These are phyloP conservation scores for Galemys pyrenaicus DNA, from an alignment of 2,113 vertebrate genomes.

Conservation along the genomic window DNA sequence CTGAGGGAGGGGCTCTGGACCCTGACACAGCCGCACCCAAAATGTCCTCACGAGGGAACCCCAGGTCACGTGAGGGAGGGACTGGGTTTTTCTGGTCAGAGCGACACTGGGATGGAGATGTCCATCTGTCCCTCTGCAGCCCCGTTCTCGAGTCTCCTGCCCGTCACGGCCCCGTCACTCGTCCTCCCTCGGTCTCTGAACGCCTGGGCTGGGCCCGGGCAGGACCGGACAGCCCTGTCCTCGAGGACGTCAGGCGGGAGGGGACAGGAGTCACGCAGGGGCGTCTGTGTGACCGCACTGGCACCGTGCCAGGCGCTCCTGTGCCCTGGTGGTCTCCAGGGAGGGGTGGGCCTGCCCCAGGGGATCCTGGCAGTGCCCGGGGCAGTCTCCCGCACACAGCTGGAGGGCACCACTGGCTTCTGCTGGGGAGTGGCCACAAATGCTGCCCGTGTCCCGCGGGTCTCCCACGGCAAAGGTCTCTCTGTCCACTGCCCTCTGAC, in stretches of 20 bases:
- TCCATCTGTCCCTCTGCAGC: neutral
- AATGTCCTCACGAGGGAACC: neutral
- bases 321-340: accelerated
- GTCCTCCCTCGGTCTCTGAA: accelerated
- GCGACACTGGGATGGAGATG: neutral
- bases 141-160: neutral
- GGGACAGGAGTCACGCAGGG: neutral
- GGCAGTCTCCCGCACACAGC: neutral
- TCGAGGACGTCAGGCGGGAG: neutral
- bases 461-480: neutral
- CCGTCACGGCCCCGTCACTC: too few relatives aligned
- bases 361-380: neutral
- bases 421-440: neutral
- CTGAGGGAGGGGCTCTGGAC: neutral
- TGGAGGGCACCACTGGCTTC: neutral
- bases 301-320: accelerated
- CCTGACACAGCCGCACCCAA: neutral
- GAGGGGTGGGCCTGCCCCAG: neutral
- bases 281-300: accelerated
- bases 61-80: neutral
- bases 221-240: neutral
- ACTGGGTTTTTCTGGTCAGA: neutral
- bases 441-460: accelerated
- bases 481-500: neutral
- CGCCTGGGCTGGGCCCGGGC: neutral